Conservation (phyloP, 2,113 vertebrate genomes). For the Mionectes macconnelli region DNA sequence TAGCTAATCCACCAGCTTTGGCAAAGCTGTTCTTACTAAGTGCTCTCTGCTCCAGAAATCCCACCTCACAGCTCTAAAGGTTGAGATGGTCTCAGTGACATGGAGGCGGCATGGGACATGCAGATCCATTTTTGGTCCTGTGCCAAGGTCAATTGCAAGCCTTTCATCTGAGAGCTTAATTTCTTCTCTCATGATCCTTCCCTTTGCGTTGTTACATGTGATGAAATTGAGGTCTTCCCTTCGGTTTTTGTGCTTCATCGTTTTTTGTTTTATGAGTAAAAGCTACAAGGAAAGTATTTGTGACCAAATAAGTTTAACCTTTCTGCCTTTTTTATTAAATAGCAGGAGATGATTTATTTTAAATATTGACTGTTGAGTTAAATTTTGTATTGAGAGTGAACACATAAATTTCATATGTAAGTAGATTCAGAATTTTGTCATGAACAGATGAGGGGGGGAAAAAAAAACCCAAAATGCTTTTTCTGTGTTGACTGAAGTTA, state of each 20-base stretch:
- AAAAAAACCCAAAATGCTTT: accelerated
- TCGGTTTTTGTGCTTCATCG: not conserved
- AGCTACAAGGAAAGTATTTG: not conserved
- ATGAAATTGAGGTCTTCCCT: not conserved
- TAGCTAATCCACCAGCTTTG: slow-evolving; percentile 52
- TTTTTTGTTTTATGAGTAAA: not conserved
- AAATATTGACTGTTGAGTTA: not conserved
- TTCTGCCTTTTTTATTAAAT: not conserved
- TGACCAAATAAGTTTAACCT: not conserved
- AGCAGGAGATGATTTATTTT: not conserved
- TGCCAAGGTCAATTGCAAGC: slow-evolving; percentile 54
- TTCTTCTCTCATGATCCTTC: not conserved
- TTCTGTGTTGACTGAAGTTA: not conserved
- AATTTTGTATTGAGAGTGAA: not conserved
- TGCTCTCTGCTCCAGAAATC: slow-evolving; percentile 45
- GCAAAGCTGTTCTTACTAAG: slow-evolving; percentile 15
- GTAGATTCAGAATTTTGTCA: not conserved
- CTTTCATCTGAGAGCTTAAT: not conserved
- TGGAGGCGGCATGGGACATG: slow-evolving; percentile 9
- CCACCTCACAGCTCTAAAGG: not conserved
- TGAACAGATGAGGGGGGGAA: not conserved
- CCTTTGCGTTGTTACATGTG: slow-evolving; percentile 6
- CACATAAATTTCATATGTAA: not conserved
- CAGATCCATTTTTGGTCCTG: slow-evolving; percentile 56
- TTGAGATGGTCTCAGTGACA: slow-evolving; percentile 42